Percentiles rank a stretch among this genome's conserved stretches.
Conservation (phyloP, 2,797 vertebrate genomes). For the Sebastes cheni region DNA sequence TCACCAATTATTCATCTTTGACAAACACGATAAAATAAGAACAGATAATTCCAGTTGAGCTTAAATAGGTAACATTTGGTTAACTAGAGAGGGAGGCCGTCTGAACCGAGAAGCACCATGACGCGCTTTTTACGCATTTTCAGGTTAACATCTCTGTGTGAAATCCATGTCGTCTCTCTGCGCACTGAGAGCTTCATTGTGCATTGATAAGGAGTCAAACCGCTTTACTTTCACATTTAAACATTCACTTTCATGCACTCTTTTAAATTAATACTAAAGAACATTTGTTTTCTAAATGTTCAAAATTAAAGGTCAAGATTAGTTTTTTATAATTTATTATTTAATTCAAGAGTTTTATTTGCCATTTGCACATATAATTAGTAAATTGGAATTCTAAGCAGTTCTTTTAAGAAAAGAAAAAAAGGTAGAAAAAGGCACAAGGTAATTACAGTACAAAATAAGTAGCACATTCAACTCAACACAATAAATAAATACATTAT, state of each 20-base stretch:
- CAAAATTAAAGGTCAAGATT: neutral
- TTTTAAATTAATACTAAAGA: neutral
- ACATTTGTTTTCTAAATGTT: too few species aligned
- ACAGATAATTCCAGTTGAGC: neutral
- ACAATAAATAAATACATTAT: too few species aligned
- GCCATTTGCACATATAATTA: too few species aligned
- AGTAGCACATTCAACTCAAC: too few species aligned
- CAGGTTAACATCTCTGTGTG: constrained; percentile 76
- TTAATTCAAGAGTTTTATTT: neutral
- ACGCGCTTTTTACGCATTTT: constrained; percentile 81
- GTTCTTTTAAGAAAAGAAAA: too few species aligned
- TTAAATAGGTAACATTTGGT: neutral
- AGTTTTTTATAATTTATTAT: neutral
- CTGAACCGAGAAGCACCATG: constrained; percentile 64
- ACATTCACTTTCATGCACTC: neutral
- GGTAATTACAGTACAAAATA: too few species aligned
- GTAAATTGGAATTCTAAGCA: too few species aligned
- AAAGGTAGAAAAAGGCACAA: too few species aligned
- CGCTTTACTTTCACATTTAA: neutral
- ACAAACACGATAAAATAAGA: neutral
- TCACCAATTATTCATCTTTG: neutral
- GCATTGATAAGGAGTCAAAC: constrained; percentile 69
- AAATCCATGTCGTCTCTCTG: constrained; percentile 68
- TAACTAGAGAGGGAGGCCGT: constrained; percentile 38
- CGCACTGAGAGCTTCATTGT: constrained; percentile 80